These are phyloP conservation scores for Mythimna lalbum DNA, from an alignment of 2,888 invertebrate species.

Conservation along the genomic window DNA sequence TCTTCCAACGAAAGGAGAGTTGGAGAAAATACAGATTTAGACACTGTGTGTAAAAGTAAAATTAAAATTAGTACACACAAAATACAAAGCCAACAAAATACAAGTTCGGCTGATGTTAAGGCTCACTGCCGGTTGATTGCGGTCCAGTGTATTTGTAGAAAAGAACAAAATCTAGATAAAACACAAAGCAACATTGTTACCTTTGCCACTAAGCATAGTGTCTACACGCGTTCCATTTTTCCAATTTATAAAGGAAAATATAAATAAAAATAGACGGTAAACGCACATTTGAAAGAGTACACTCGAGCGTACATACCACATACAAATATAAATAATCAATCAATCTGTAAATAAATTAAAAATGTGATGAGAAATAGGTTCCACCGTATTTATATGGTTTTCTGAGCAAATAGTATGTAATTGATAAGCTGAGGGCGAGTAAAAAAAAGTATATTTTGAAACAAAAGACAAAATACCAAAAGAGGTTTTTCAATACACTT, in stretches of 20 bases:
- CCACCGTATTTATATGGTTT: neutral
- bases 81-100: too few species aligned
- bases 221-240: neutral
- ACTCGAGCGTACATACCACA: slow-evolving; percentile 1
- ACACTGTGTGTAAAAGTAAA: too few species aligned
- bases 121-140: too few species aligned
- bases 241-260: neutral
- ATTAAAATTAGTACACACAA: too few species aligned
- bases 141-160: too few species aligned
- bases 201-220: neutral
- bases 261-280: neutral
- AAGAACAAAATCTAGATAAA: neutral
- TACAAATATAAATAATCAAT: slow-evolving; percentile 41
- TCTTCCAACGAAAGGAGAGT: too few species aligned
- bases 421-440: slow-evolving; percentile 26
- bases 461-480: neutral
- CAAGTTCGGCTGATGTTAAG: too few species aligned
- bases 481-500: too few species aligned
- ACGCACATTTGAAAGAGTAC: slow-evolving; percentile 10
- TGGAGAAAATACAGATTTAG: too few species aligned
- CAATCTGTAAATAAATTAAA: slow-evolving; percentile 52
- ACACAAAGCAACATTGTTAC: neutral
- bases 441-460: neutral
- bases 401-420: slow-evolving; percentile 12
- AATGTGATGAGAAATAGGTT: slow-evolving; percentile 35